Percentiles rank a stretch among this genome's conserved stretches.
Conservation (phyloP, 2,888 invertebrate species). For the Pasiphila rectangulata region DNA sequence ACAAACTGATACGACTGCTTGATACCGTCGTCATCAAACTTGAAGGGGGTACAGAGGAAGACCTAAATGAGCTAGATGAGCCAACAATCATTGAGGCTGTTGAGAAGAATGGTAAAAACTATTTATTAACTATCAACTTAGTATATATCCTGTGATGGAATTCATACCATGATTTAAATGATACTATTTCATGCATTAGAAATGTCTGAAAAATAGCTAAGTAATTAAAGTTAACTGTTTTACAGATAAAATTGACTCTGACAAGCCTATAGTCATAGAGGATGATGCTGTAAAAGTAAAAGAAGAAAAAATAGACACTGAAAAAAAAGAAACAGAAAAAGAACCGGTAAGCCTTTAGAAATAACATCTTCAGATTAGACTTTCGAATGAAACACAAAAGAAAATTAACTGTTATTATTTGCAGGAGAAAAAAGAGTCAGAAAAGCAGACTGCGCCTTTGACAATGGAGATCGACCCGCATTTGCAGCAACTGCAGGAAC, state of each 20-base stretch:
- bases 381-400: no score
- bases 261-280: constrained; percentile 70
- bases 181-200: no score
- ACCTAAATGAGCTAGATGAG: constrained; percentile 91
- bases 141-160: no score
- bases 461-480: constrained; percentile 78
- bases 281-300: constrained; percentile 70
- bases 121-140: no score
- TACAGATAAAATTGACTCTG: constrained; percentile 56
- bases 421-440: constrained; percentile 61
- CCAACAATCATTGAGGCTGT: constrained; percentile 60
- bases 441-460: constrained; percentile 65
- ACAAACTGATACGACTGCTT: constrained; percentile 90
- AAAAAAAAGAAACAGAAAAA: constrained; percentile 66
- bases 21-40: constrained; percentile 98
- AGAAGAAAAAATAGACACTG: constrained; percentile 62
- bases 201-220: no score
- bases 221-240: no score
- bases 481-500: constrained; percentile 75
- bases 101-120: constrained; percentile 59
- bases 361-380: not conserved
- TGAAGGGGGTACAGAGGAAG: constrained; percentile 95
- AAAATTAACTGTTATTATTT: no score
- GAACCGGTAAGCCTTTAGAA: constrained; percentile 32
- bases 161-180: no score